These are phyloP conservation scores for Terebella lapidaria DNA, from an alignment of 2,888 invertebrate genomes.

Conservation along the genomic window DNA sequence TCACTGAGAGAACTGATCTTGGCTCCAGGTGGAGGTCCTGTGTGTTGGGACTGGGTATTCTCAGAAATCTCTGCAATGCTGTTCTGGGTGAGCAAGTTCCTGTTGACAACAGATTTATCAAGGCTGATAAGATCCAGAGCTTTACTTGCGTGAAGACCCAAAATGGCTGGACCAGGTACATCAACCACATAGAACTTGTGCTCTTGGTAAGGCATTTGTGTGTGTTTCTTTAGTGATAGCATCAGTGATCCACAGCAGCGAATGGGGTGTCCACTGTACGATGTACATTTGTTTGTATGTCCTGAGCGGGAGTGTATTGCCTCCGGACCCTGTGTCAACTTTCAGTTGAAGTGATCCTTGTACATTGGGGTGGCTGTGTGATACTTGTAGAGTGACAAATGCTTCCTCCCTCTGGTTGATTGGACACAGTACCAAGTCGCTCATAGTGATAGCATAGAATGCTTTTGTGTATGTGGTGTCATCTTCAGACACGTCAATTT, in stretches of 20 bases:
- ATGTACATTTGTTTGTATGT: neutral
- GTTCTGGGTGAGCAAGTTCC: no score
- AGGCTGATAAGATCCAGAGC: neutral
- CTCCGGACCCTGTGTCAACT: neutral
- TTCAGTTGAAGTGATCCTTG: neutral
- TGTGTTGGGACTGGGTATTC: no score
- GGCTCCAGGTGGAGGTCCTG: no score
- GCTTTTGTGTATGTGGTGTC: no score
- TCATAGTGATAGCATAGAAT: neutral
- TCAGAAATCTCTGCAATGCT: no score
- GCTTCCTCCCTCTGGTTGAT: neutral
- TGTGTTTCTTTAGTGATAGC: neutral
- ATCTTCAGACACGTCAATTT: neutral
- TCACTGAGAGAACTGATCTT: no score
- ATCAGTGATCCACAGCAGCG: neutral
- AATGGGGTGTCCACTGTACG: neutral
- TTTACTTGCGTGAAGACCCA: neutral
- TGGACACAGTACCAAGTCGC: neutral
- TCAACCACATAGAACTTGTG: neutral
- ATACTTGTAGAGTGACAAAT: neutral
- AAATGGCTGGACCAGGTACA: neutral
- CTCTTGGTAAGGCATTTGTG: neutral
- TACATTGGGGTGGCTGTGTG: neutral
- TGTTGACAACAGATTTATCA: no score
- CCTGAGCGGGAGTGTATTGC: neutral